Evolutionary conservation across 23 tunicate species (phyloP), one percentile per base, ranked within the genome.

Genomic region (Styela clava): DNA sequence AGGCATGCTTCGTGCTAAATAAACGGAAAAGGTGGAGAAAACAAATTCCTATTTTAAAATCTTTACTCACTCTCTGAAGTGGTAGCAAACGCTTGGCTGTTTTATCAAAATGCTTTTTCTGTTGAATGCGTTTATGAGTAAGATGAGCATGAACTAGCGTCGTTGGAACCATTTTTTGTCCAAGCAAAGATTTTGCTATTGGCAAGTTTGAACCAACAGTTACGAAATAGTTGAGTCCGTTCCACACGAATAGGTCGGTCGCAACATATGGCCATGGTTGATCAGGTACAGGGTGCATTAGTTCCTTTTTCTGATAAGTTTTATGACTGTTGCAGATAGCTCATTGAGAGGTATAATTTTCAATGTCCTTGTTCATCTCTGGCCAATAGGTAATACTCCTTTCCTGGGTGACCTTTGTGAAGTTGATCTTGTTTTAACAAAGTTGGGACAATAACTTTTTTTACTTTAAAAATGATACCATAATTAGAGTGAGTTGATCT

Each of bases 341-440:
- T 63, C 87, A 74, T 5, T 33, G n/a, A 24, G 68, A 22, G 3
- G 74, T 34, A 22, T 62, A n/a, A 5, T 28, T 16, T 28, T 74
- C 88, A 37, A 85, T 67, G 44, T 85, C 76, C 16, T 1, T 25
- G 2, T 63, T 33, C 83, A 85, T 85, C 24, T 78, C 3, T 36
- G 88, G 83, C 88, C 83, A 85, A 85, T 65, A 64, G 16, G 68
- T 22, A 32, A 78, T 24, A n/a, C 29, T 78, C 77, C 62, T 68
- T 79, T 61, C 89, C 89, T 12, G 79, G 63, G 64, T 85, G 84
- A 52, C 79, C 61, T 79, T 85, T 78, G 61, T 85, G 89, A 18
- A 79, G 72, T 24, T 25, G 35, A 52, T 69, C 56, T 7, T 44
- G 56, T 44, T 12, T 44, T 5, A 44, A 12, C 56, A 44, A 12